These are phyloP conservation scores for Drosophila parthenogenetica DNA, from an alignment of 2,888 invertebrate genomes.

Conservation along the genomic window DNA sequence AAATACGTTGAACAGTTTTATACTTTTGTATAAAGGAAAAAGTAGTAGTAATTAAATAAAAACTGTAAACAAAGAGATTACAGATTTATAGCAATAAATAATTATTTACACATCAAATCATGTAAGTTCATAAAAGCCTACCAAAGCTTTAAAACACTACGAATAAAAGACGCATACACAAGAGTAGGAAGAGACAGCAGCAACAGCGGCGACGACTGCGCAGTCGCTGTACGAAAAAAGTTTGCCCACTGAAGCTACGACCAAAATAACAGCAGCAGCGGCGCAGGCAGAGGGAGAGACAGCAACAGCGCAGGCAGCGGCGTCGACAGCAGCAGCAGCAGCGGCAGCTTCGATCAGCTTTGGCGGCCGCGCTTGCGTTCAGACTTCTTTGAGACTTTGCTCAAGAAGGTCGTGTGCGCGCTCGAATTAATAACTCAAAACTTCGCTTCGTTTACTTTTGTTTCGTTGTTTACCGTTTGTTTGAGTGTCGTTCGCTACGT, in stretches of 20 bases:
- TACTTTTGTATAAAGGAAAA: neutral
- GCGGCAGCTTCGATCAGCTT: constrained; percentile 59
- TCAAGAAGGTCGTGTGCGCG: constrained; percentile 85
- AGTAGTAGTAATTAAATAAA: too few species aligned
- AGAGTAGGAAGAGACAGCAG: constrained; percentile 48
- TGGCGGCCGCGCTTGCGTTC: constrained; percentile 76
- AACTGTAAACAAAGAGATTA: too few species aligned
- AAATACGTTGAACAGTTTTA: too few species aligned
- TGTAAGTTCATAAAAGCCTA: neutral
- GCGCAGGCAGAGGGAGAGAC: constrained; percentile 12
- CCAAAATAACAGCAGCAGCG: constrained; percentile 6
- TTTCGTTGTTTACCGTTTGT: constrained; percentile 23
- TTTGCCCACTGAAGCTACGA: constrained; percentile 6
- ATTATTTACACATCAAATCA: neutral
- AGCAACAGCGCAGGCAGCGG: constrained; percentile 41
- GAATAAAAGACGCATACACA: constrained; percentile 40
- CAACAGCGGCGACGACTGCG: constrained; percentile 34
- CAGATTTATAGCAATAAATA: neutral
- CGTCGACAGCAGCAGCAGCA: constrained; percentile 7
- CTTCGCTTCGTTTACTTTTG: constrained; percentile 25
- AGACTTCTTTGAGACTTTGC: constrained; percentile 85
- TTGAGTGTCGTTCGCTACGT: constrained; percentile 22
- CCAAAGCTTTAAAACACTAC: neutral
- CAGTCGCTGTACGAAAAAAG: constrained; percentile 15
- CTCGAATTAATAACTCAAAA: constrained; percentile 36